Evolutionary conservation across 2,888 invertebrate genomes (phyloP).

Genomic region (Cotesia congregata): DNA sequence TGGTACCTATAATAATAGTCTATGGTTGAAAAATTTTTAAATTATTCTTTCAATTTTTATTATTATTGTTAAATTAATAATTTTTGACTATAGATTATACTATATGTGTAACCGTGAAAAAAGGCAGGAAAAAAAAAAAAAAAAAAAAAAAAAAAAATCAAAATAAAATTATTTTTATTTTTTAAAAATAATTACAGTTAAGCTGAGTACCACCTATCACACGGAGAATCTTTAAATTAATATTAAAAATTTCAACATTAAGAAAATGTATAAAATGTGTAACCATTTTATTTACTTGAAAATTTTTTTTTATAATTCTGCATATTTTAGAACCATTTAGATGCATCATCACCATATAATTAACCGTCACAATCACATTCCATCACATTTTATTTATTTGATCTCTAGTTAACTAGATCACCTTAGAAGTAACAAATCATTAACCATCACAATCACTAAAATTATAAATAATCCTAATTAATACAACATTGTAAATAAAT

Average conservation of each 20-base stretch:
- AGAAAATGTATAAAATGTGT: slow-evolving; percentile 4
- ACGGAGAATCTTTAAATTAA: slow-evolving; percentile 39
- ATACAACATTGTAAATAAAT: neutral
- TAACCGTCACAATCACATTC: neutral
- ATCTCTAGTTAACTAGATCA: neutral
- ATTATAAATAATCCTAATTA: neutral
- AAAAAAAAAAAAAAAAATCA: slow-evolving; percentile 4
- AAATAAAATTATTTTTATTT: neutral
- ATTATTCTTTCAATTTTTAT: too few species aligned
- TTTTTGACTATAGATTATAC: too few species aligned
- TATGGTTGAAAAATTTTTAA: slow-evolving; percentile 17
- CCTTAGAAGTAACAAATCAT: neutral
- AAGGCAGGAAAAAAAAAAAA: neutral
- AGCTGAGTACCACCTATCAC: slow-evolving; percentile 54
- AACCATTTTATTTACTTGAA: slow-evolving; percentile 20
- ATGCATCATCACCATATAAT: neutral
- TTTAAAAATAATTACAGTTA: slow-evolving; percentile 23
- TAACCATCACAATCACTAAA: neutral
- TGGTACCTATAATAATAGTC: slow-evolving; percentile 11
- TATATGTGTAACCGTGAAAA: too few species aligned
- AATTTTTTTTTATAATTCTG: neutral
- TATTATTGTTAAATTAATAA: too few species aligned
- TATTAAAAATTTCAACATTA: neutral
- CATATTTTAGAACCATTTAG: neutral
- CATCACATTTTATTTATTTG: neutral